Conservation (phyloP, 92 coral and sea anemone species). For the Desmophyllum pertusum region DNA sequence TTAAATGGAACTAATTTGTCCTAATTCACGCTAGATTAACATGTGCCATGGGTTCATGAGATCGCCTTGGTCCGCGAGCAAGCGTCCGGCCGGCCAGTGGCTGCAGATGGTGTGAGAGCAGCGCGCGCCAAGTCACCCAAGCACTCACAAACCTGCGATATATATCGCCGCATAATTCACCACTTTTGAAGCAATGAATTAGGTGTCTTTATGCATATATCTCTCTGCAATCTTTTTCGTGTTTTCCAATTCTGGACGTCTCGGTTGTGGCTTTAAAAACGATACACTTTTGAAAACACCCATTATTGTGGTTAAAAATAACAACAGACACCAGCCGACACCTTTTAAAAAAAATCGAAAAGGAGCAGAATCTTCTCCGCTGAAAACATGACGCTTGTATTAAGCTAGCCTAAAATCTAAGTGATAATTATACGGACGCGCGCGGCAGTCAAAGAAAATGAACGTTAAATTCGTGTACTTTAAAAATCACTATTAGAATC, state of each 20-base stretch:
- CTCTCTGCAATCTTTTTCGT: not conserved
- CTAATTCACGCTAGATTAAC: slow-evolving; percentile 21
- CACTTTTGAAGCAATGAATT: not conserved
- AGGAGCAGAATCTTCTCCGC: not conserved
- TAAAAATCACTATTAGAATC: not conserved
- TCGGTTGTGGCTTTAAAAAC: not conserved
- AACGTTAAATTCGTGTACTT: slow-evolving; percentile 1
- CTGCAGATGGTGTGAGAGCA: slow-evolving; percentile 25
- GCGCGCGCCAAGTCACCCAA: slow-evolving; percentile 6
- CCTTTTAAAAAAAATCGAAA: not conserved
- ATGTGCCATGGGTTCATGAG: slow-evolving; percentile 4
- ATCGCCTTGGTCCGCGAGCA: not conserved
- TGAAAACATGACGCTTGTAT: slow-evolving; percentile 7
- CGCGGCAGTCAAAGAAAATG: not conserved
- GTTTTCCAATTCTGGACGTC: not conserved
- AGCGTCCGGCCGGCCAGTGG: slow-evolving; percentile 11
- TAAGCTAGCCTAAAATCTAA: not conserved
- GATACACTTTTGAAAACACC: slow-evolving; percentile 2
- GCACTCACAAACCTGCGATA: slow-evolving; percentile 5
- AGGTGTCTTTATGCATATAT: not conserved
- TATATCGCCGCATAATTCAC: slow-evolving; percentile 17
- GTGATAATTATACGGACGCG: not conserved
- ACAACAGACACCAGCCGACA: slow-evolving; percentile 6
- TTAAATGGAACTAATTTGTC: slow-evolving; percentile 27
- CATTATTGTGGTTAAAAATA: not conserved